phyloP scores from a whole-genome alignment of 2,888 invertebrate genomes.

The Nemoura dubitans region DNA sequence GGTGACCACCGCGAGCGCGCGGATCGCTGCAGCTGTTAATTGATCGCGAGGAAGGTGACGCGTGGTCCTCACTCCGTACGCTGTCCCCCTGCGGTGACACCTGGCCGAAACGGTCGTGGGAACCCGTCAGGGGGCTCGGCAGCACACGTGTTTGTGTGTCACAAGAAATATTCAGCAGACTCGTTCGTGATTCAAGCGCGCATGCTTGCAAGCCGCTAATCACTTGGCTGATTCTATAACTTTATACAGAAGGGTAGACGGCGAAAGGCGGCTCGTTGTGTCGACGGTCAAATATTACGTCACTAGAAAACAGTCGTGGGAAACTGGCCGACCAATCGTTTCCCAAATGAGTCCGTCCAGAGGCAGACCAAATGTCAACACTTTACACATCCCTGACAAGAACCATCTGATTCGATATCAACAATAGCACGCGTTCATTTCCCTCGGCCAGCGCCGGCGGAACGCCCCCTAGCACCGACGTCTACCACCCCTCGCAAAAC shows the following conservation, averaged over 20 bases:
- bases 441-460: neutral
- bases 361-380: neutral
- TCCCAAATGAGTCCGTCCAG: neutral
- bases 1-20: neutral
- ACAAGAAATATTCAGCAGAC: neutral
- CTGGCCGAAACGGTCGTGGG: neutral
- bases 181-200: neutral
- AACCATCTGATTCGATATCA: constrained; percentile 24
- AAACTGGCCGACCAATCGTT: neutral
- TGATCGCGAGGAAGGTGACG: neutral
- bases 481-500: neutral
- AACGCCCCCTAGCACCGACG: neutral
- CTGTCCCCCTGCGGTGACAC: neutral
- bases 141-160: neutral
- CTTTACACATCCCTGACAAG: neutral
- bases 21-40: neutral
- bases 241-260: neutral
- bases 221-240: neutral
- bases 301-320: neutral
- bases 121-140: neutral
- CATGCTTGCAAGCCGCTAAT: neutral
- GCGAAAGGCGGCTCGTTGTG: neutral
- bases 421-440: constrained; percentile 17
- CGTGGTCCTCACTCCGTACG: neutral
- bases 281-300: neutral